These are phyloP conservation scores for Nylanderia fulva DNA, from an alignment of 1,140 invertebrate species.

Conservation along the genomic window DNA sequence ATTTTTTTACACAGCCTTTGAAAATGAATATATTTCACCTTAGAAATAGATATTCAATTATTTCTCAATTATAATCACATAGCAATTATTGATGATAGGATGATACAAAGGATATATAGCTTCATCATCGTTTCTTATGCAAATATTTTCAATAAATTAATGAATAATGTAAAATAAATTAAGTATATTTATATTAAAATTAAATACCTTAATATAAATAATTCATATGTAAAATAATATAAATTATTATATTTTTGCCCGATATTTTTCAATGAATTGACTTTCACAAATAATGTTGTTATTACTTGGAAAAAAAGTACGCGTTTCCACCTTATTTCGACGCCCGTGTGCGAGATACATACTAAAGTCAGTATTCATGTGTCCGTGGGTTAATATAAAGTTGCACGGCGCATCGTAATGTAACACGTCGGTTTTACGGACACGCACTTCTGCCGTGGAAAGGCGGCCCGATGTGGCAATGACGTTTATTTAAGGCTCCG, in stretches of 20 bases:
- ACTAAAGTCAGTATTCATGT: slow-evolving; percentile 16
- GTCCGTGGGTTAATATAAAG: slow-evolving; percentile 29
- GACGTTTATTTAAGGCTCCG: slow-evolving; percentile 44
- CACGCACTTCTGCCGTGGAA: slow-evolving; percentile 11
- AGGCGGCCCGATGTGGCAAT: slow-evolving; percentile 18
- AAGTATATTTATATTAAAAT: no score
- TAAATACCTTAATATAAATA: no score
- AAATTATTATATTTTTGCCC: neutral
- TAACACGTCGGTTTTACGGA: slow-evolving; percentile 31
- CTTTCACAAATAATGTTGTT: neutral
- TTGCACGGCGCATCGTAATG: slow-evolving; percentile 11
- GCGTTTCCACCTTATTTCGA: neutral
- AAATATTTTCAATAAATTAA: slow-evolving; percentile 1
- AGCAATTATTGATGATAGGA: neutral
- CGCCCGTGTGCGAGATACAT: neutral
- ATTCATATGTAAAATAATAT: no score
- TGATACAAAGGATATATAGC: neutral
- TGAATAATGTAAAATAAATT: no score
- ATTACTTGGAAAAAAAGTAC: neutral
- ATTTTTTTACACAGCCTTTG: no score
- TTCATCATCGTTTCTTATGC: neutral
- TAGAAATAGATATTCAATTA: no score
- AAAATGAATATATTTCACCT: no score
- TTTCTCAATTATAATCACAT: neutral
- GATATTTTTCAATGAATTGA: neutral